phyloP scores from a whole-genome alignment of 2,888 invertebrate genomes.

The Spialia ferax region DNA sequence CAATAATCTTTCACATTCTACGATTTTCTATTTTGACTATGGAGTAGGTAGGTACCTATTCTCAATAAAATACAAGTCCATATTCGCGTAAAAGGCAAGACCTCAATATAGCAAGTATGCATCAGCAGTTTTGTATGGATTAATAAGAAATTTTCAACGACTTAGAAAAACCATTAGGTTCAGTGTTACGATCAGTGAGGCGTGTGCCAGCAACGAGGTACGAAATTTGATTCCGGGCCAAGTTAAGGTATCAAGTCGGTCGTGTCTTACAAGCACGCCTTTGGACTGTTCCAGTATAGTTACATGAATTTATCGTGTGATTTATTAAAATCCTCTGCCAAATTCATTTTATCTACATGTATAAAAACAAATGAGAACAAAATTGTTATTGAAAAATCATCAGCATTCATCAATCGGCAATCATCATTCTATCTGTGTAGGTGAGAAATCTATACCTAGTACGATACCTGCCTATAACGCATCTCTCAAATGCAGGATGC shows the following conservation, averaged over 20 bases:
- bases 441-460: too few relatives aligned
- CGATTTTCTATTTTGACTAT: too few relatives aligned
- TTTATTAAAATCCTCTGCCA: conserved; percentile 8
- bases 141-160: conserved; percentile 16
- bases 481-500: too few relatives aligned
- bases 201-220: conserved; percentile 44
- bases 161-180: conserved; percentile 14
- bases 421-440: too few relatives aligned
- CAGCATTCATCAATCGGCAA: too few relatives aligned
- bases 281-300: conserved; percentile 17
- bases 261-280: conserved; percentile 24
- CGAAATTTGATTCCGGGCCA: conserved; percentile 49
- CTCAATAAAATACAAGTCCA: too few relatives aligned
- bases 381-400: too few relatives aligned
- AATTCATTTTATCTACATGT: background rate
- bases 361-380: background rate
- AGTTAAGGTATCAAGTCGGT: conserved; percentile 38
- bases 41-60: too few relatives aligned
- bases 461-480: too few relatives aligned
- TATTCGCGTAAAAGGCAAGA: background rate
- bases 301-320: conserved; percentile 6
- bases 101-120: background rate
- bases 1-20: too few relatives aligned
- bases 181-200: conserved; percentile 16
- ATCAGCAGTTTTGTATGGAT: conserved; percentile 6